Base-by-base conservation (phyloP, 2,113 vertebrate genomes). In the Sturnira hondurensis region DNA sequence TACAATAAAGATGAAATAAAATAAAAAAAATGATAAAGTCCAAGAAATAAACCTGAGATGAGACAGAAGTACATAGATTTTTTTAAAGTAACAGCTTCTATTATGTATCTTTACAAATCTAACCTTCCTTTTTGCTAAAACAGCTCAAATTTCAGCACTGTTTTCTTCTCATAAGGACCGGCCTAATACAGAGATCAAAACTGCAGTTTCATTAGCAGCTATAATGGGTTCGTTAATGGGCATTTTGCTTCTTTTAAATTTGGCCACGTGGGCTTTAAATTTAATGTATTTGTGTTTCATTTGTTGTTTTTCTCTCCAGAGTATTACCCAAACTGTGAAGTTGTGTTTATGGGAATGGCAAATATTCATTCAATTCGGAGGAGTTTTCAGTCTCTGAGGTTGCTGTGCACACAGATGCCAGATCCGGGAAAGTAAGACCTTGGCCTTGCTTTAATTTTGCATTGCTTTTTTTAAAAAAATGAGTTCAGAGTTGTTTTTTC, bases 341-440 rank as follows among this genome's bases (percentile, higher is more conserved):
- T 99, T 28, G 98, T 99, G 76, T 99, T 99, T 97, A 99, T 99
- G 99, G 99, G 99, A 56, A 99, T 99, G 99, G 99, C 99, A 96
- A 99, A 99, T 98, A 99, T 99, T 96, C 99, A 99, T 98, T 99
- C 99, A 77, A 99, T 99, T 97, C 99, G 99, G 96, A 99, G 99
- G 98, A 99, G 99, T 98, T 99, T 99, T 98, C 99, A 99, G 98
- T 99, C 99, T 0, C 98, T 99, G 97, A 99, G 99, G 58, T 98
- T 99, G 97, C 99, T 99, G 96, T 99, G 99, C 97, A 99, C 99
- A 58, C 99, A 99, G 96, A 99, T 99, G 98, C 99, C 99, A 20
- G 99, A 99, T 94, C 99, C 99, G 93, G 99, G 99, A 98, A 99
- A 99, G 99, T 99, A 99, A 98, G 99, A 87, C 73, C 11, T 83